Evolutionary conservation across 2,888 invertebrate genomes (phyloP).

Genomic region (Sminthurinus aureus): DNA sequence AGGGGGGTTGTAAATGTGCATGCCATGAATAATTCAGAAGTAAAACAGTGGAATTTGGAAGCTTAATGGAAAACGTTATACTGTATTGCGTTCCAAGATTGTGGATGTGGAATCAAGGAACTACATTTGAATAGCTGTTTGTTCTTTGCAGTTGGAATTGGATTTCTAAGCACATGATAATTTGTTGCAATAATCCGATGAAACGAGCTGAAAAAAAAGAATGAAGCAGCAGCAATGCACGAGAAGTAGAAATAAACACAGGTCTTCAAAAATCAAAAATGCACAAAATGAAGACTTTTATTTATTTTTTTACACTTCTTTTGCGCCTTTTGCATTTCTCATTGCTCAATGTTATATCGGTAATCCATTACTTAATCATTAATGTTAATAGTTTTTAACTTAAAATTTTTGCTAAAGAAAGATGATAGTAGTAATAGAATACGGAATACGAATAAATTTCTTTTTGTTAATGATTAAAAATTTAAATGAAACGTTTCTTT

Average conservation of each 20-base stretch:
- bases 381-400: too few relatives aligned
- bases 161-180: background rate
- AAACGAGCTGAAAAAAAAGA: too few relatives aligned
- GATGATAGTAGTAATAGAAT: too few relatives aligned
- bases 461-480: too few relatives aligned
- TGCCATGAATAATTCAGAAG: constrained; percentile 51
- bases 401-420: too few relatives aligned
- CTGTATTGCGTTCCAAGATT: too few relatives aligned
- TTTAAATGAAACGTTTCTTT: too few relatives aligned
- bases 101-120: too few relatives aligned
- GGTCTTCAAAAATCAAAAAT: background rate
- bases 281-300: background rate
- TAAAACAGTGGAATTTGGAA: constrained; percentile 53
- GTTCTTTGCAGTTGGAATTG: background rate
- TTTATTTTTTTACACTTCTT: background rate
- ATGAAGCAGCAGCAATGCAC: background rate
- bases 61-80: background rate
- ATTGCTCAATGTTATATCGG: too few relatives aligned
- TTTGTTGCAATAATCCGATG: background rate
- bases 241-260: background rate
- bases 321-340: background rate
- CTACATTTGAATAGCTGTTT: too few relatives aligned
- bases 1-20: constrained; percentile 50
- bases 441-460: too few relatives aligned
- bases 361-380: too few relatives aligned